Conservation (phyloP, 2,888 invertebrate genomes). For the Eupithecia centaureata region DNA sequence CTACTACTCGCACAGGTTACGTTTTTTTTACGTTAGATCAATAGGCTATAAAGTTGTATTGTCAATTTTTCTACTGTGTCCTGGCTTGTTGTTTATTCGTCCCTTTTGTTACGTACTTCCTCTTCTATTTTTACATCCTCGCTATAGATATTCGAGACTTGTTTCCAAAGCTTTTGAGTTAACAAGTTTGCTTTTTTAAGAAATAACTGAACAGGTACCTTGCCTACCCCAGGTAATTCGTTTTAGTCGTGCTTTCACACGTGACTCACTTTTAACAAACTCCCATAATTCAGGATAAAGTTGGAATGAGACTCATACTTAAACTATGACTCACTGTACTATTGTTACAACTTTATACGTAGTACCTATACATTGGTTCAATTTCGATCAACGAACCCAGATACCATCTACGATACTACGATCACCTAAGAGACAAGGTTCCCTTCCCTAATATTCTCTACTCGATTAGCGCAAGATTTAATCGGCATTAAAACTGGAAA, state of each 20-base stretch:
- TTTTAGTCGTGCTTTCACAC: conserved; percentile 1
- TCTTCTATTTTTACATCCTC: not conserved
- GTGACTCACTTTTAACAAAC: conserved; percentile 1
- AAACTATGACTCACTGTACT: not conserved
- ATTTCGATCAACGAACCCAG: no score
- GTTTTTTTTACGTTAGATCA: not conserved
- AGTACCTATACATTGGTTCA: no score
- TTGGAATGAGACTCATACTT: conserved; percentile 2
- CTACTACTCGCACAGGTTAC: not conserved
- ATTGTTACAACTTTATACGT: not conserved
- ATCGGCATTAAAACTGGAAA: not conserved
- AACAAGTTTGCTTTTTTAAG: not conserved
- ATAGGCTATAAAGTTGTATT: not conserved
- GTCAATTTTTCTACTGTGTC: not conserved
- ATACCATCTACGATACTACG: no score
- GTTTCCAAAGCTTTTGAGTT: not conserved
- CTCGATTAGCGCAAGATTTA: not conserved
- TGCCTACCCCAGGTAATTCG: not conserved
- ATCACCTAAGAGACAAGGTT: not conserved
- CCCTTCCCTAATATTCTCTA: not conserved
- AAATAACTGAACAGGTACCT: not conserved
- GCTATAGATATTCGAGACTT: not conserved
- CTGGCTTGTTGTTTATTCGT: not conserved
- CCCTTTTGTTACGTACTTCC: not conserved
- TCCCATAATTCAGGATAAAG: not conserved